These are phyloP conservation scores for Caenorhabditis briggsae DNA, from an alignment of 1,140 invertebrate species.

Conservation along the genomic window DNA sequence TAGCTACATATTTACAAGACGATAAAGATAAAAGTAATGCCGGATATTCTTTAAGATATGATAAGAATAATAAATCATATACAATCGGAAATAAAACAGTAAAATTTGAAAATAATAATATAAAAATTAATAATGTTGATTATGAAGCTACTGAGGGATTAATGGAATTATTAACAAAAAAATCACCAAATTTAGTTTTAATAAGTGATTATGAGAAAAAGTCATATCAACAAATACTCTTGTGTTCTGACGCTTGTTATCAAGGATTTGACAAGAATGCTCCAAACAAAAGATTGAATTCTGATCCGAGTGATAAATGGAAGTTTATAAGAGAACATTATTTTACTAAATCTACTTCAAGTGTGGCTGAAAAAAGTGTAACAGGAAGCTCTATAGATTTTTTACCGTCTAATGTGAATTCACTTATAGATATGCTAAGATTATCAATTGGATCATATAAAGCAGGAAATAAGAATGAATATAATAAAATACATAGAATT, in stretches of 20 bases:
- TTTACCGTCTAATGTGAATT: no score
- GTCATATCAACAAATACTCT: slow-evolving; percentile 66
- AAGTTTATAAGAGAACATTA: no score
- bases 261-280: slow-evolving; percentile 66
- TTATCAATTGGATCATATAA: no score
- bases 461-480: no score
- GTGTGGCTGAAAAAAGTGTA: no score
- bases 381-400: no score
- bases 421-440: no score
- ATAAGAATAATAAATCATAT: slow-evolving; percentile 60
- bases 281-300: no score
- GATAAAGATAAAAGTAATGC: slow-evolving; percentile 63
- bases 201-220: slow-evolving; percentile 62
- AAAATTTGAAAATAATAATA: slow-evolving; percentile 64
- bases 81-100: slow-evolving; percentile 67
- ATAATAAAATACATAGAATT: no score
- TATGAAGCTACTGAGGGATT: slow-evolving; percentile 64
- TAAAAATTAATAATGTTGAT: slow-evolving; percentile 60
- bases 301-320: no score
- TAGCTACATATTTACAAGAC: slow-evolving; percentile 66
- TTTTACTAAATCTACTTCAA: no score
- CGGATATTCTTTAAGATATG: slow-evolving; percentile 65
- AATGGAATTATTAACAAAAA: slow-evolving; percentile 66
- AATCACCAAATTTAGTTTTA: slow-evolving; percentile 62
- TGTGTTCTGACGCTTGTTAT: slow-evolving; percentile 66